These are phyloP conservation scores for Exaiptasia diaphana DNA, from an alignment of 64 coral and sea anemone species.

Conservation along the genomic window DNA sequence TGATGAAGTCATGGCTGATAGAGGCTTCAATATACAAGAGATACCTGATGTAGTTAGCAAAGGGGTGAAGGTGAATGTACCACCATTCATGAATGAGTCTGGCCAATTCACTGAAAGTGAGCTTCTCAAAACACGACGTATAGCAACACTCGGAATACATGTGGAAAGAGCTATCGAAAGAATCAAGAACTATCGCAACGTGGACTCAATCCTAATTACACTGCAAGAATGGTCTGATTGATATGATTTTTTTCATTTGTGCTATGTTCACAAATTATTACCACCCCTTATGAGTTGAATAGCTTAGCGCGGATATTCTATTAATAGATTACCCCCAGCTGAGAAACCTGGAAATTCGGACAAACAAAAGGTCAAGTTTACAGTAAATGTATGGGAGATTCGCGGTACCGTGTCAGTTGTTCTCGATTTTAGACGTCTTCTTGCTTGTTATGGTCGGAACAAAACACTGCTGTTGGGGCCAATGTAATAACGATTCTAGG, in stretches of 20 bases:
- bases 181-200: slow-evolving; percentile 64
- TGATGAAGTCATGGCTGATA: slow-evolving; percentile 62
- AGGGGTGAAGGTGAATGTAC: slow-evolving; percentile 6
- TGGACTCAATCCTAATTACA: slow-evolving; percentile 30
- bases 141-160: slow-evolving; percentile 36
- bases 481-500: no score
- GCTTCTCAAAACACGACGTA: slow-evolving; percentile 13
- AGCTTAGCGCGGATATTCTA: no score
- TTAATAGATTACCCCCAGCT: no score
- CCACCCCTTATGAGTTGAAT: no score
- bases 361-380: no score
- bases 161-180: slow-evolving; percentile 31
- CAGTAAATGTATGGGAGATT: no score
- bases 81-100: slow-evolving; percentile 17
- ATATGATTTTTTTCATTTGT: slow-evolving; percentile 27
- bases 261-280: slow-evolving; percentile 17
- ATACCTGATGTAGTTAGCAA: slow-evolving; percentile 21
- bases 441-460: no score
- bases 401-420: no score
- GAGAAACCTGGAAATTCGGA: no score
- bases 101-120: slow-evolving; percentile 16
- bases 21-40: slow-evolving; percentile 32
- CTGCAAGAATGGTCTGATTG: slow-evolving; percentile 6
- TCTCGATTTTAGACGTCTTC: no score
- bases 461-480: no score